phyloP scores from a whole-genome alignment of 2,888 invertebrate species.

The Mythimna vitellina region DNA sequence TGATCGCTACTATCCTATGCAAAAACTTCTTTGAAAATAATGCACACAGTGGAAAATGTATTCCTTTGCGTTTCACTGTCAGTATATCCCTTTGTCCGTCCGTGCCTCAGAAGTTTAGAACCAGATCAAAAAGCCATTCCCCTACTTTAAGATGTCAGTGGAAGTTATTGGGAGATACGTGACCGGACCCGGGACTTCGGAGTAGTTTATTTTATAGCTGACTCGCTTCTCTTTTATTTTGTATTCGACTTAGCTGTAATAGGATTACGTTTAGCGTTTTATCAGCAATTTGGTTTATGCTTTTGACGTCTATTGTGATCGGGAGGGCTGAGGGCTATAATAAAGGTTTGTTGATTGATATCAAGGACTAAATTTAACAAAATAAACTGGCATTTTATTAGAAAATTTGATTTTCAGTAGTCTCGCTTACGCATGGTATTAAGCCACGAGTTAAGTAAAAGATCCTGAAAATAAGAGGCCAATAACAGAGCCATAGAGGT shows the following conservation, averaged over 20 bases:
- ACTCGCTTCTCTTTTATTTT: slow-evolving; percentile 61
- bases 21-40: slow-evolving; percentile 43
- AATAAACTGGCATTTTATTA: neutral
- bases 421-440: too few relatives aligned
- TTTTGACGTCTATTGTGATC: slow-evolving; percentile 15
- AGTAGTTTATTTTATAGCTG: slow-evolving; percentile 74
- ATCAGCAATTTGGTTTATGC: slow-evolving; percentile 50
- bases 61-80: slow-evolving; percentile 41
- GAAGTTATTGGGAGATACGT: slow-evolving; percentile 83
- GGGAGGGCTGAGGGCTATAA: neutral
- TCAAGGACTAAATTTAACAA: neutral
- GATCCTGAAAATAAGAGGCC: too few relatives aligned
- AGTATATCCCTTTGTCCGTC: slow-evolving; percentile 59
- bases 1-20: neutral
- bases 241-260: slow-evolving; percentile 55
- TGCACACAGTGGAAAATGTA: slow-evolving; percentile 48
- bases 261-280: slow-evolving; percentile 60
- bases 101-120: slow-evolving; percentile 68
- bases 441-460: too few relatives aligned
- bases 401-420: neutral
- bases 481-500: too few relatives aligned
- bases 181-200: slow-evolving; percentile 76
- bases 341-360: neutral
- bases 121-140: slow-evolving; percentile 85
- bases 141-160: slow-evolving; percentile 82